A percentile compares a stretch with the other conserved stretches of the same genome.
Conservation (phyloP, 2,113 vertebrate genomes). For the Microtus richardsoni region DNA sequence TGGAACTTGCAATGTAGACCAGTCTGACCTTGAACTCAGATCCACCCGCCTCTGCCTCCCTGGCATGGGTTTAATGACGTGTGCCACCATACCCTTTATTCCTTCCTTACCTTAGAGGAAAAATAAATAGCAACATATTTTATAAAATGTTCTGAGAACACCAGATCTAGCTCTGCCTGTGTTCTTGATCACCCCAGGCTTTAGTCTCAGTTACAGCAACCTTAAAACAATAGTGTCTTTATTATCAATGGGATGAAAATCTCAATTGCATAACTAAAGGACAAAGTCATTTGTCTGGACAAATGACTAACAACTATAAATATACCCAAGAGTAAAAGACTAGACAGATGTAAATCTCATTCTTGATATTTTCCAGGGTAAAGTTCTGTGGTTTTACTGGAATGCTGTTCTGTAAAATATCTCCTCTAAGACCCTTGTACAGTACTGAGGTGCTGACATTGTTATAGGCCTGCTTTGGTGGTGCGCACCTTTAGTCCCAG, state of each 20-base stretch:
- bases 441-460: background rate
- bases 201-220: background rate
- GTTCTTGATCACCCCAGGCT: background rate
- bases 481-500: background rate
- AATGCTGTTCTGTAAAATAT: slow-evolving; percentile 35
- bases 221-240: background rate
- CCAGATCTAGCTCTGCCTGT: background rate
- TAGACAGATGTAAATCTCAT: background rate
- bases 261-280: background rate
- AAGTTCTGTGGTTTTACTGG: background rate
- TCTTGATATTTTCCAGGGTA: background rate
- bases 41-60: background rate
- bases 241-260: background rate
- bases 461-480: background rate
- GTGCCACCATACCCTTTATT: background rate
- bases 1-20: background rate
- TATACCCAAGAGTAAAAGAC: background rate
- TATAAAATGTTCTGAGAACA: background rate
- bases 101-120: background rate
- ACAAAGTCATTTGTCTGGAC: background rate
- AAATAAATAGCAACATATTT: slow-evolving; percentile 15
- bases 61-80: background rate
- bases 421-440: background rate
- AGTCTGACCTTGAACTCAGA: background rate
- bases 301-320: background rate